Conservation (phyloP, 2,797 vertebrate species). For the Chiroxiphia lanceolata region DNA sequence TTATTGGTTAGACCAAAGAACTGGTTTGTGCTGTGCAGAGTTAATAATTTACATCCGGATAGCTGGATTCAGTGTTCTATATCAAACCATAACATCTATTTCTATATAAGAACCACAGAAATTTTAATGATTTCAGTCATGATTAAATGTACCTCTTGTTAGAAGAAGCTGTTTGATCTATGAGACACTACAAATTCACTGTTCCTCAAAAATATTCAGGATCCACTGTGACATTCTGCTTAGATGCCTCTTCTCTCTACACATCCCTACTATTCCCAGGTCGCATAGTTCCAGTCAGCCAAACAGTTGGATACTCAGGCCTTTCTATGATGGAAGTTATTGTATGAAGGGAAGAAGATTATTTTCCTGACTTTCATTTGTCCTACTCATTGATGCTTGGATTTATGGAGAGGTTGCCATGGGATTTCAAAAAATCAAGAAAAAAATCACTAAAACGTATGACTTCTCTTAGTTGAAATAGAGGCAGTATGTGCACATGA, state of each 20-base stretch:
- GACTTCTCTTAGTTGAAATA: not conserved
- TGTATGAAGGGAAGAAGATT: not conserved
- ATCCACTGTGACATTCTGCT: not conserved
- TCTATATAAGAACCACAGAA: not conserved
- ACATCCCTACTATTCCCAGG: not conserved
- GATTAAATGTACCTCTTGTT: not conserved
- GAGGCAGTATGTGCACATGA: not conserved
- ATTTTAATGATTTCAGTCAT: not conserved
- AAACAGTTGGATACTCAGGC: rapidly evolving
- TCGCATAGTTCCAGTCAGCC: not conserved
- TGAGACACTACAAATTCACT: not conserved
- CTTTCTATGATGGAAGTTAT: not conserved
- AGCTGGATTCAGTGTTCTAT: not conserved
- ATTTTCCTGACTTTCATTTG: not conserved
- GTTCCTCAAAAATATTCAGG: not conserved
- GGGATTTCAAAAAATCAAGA: not conserved
- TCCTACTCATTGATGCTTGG: not conserved
- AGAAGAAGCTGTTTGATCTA: not conserved
- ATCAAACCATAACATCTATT: not conserved
- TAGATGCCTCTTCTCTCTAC: not conserved
- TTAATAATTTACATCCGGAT: not conserved
- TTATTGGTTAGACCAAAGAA: not conserved
- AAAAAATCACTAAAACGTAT: not conserved
- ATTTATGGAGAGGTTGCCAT: not conserved
- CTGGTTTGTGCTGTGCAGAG: not conserved